phyloP scores from a whole-genome alignment of 1,140 invertebrate species.

The Yoshiicerus persimilis region DNA sequence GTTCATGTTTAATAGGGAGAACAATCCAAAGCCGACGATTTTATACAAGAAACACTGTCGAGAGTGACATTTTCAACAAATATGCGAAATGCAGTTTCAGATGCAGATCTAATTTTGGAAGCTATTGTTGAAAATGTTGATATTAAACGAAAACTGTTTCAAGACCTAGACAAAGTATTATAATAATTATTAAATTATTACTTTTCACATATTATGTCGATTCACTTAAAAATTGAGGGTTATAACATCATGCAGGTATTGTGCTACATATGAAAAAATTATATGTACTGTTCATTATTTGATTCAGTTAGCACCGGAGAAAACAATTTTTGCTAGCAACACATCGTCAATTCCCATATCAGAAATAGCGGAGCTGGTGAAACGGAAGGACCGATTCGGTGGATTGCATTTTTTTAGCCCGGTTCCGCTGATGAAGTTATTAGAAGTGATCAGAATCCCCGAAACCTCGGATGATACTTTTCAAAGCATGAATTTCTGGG shows the following conservation, averaged over 20 bases:
- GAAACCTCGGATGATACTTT: constrained; percentile 63
- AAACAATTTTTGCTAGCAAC: constrained; percentile 82
- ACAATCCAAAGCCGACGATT: constrained; percentile 64
- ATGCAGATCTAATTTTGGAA: constrained; percentile 78
- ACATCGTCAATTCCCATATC: constrained; percentile 83
- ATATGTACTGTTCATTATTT: no score
- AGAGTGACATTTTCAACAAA: constrained; percentile 67
- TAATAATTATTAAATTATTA: no score
- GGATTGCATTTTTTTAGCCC: constrained; percentile 92
- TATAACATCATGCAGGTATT: no score
- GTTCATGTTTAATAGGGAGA: constrained; percentile 60
- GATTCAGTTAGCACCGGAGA: constrained; percentile 62
- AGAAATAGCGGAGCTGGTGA: constrained; percentile 69
- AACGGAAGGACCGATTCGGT: constrained; percentile 66
- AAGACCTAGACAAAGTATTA: constrained; percentile 56
- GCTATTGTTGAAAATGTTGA: constrained; percentile 84
- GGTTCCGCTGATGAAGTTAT: constrained; percentile 84
- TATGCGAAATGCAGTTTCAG: constrained; percentile 62
- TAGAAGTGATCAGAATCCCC: constrained; percentile 66
- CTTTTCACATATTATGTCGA: no score
- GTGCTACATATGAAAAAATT: no score
- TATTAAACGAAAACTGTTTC: constrained; percentile 77
- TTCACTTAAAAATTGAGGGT: no score
- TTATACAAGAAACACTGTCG: constrained; percentile 64
- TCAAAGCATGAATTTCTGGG: constrained; percentile 60